These are phyloP conservation scores for Drosophila cracens DNA, from an alignment of 2,888 invertebrate species.

Conservation along the genomic window DNA sequence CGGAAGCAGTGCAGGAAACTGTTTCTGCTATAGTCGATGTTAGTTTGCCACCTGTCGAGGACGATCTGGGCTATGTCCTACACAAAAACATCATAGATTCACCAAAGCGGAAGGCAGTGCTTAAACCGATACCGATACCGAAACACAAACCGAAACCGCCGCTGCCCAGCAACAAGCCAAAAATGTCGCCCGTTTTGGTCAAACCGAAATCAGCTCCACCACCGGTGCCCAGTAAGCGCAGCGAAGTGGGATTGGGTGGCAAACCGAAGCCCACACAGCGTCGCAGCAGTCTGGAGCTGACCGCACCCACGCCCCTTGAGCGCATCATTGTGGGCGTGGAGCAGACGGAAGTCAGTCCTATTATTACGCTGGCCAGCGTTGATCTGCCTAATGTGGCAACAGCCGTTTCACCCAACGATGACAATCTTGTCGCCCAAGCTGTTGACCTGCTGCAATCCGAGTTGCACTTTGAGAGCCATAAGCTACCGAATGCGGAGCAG, in stretches of 20 bases:
- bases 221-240: slow-evolving; percentile 77
- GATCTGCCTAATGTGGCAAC: slow-evolving; percentile 66
- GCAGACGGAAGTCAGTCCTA: slow-evolving; percentile 46
- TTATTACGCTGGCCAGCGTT: slow-evolving; percentile 76
- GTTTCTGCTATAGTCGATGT: slow-evolving; percentile 1
- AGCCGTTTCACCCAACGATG: not conserved
- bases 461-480: slow-evolving; percentile 79
- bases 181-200: slow-evolving; percentile 34
- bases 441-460: slow-evolving; percentile 59
- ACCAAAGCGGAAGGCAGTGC: slow-evolving; percentile 20
- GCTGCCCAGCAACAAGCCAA: slow-evolving; percentile 64
- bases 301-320: slow-evolving; percentile 76
- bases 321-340: slow-evolving; percentile 84
- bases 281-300: slow-evolving; percentile 60
- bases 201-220: slow-evolving; percentile 70
- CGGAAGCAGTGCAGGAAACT: not conserved
- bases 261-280: slow-evolving; percentile 73
- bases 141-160: slow-evolving; percentile 60
- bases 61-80: slow-evolving; percentile 76
- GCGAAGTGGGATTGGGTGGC: slow-evolving; percentile 39
- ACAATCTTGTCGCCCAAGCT: slow-evolving; percentile 46
- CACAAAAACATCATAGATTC: slow-evolving; percentile 78
- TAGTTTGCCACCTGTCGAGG: slow-evolving; percentile 35
- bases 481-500: slow-evolving; percentile 70
- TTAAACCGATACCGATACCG: slow-evolving; percentile 8